Evolutionary conservation across 92 coral and sea anemone genomes (phyloP).

Genomic region (Muricea muricata): DNA sequence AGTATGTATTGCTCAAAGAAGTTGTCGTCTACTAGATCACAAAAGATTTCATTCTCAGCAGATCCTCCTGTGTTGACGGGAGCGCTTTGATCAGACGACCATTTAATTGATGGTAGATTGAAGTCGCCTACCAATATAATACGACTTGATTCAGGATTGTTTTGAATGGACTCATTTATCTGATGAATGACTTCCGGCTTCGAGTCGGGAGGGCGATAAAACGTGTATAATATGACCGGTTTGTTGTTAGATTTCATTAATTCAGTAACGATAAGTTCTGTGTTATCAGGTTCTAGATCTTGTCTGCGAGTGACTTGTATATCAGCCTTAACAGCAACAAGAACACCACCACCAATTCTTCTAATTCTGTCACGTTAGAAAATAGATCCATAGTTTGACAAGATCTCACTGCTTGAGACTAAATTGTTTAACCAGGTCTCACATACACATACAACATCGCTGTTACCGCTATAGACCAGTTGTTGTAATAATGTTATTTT

Average conservation of each 20-base stretch:
- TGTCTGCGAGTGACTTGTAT: constrained; percentile 25
- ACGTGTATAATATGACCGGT: constrained; percentile 50
- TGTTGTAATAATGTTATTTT: no score
- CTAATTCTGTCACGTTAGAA: neutral
- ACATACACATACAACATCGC: no score
- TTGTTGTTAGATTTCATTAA: constrained; percentile 25
- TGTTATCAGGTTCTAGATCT: constrained; percentile 52
- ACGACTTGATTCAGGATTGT: constrained; percentile 48
- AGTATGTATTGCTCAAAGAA: constrained; percentile 22
- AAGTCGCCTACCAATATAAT: constrained; percentile 10
- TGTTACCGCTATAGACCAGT: no score
- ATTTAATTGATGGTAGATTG: constrained; percentile 49
- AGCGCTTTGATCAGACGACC: constrained; percentile 35
- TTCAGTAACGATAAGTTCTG: constrained; percentile 60
- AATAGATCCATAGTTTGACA: no score
- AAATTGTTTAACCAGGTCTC: no score
- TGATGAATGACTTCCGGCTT: constrained; percentile 20
- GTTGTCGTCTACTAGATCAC: constrained; percentile 50
- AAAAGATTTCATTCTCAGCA: constrained; percentile 31
- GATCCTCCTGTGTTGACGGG: constrained; percentile 49
- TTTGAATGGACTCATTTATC: constrained; percentile 38
- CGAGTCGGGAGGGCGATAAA: constrained; percentile 62
- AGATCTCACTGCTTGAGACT: no score
- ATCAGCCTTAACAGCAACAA: constrained; percentile 53
- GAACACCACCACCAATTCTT: constrained; percentile 53